phyloP scores from a whole-genome alignment of 2,113 vertebrate species.

The Indri indri region DNA sequence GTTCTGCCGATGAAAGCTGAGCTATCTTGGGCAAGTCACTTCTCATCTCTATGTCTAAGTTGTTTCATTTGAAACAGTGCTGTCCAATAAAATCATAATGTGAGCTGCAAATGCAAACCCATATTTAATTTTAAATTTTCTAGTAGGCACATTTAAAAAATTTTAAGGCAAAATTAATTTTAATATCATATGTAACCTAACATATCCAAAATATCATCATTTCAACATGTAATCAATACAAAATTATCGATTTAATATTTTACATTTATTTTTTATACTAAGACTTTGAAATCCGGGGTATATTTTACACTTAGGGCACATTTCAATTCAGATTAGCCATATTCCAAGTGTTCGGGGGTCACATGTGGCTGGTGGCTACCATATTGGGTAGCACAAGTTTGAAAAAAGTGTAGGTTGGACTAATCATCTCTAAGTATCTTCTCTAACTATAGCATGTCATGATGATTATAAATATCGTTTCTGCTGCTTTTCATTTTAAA shows the following conservation, averaged over 20 bases:
- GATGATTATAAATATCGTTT: neutral
- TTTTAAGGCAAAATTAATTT: slow-evolving; percentile 32
- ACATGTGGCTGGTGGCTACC: neutral
- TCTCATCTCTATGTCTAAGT: neutral
- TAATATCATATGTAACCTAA: neutral
- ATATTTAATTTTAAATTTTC: neutral
- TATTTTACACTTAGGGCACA: neutral
- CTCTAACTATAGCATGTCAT: neutral
- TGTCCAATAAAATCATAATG: neutral
- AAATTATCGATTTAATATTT: slow-evolving; percentile 8
- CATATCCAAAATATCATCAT: neutral
- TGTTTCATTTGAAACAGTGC: neutral
- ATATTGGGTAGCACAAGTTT: neutral
- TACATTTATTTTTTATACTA: neutral
- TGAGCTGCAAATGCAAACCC: neutral
- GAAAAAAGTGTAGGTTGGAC: neutral
- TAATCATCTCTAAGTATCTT: neutral
- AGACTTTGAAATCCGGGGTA: neutral
- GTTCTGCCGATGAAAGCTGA: neutral
- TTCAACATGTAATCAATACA: neutral
- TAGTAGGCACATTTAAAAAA: neutral
- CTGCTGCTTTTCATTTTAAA: neutral
- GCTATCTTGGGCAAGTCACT: neutral
- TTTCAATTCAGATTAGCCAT: neutral
- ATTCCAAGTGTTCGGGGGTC: neutral